Percentiles rank a stretch among this genome's conserved stretches.
Conservation (phyloP, 2,797 vertebrate genomes). For the Ptychadena robeensis region DNA sequence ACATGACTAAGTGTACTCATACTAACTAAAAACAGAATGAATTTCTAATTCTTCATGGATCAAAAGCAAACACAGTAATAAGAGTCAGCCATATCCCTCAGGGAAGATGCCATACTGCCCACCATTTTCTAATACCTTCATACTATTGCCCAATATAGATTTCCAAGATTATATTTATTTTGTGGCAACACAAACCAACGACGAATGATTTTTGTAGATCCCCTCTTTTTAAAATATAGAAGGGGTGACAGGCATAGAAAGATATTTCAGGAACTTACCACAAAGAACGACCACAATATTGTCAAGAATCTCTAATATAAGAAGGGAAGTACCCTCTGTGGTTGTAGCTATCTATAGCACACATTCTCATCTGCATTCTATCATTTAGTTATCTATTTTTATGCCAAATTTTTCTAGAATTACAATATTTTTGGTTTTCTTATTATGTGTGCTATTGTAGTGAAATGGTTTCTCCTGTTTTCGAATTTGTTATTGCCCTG, state of each 20-base stretch:
- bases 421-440: not conserved
- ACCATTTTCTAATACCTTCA: not conserved
- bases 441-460: too few relatives aligned
- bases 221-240: not conserved
- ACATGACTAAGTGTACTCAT: too few relatives aligned
- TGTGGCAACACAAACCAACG: not conserved
- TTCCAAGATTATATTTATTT: not conserved
- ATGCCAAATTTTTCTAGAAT: not conserved
- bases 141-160: not conserved
- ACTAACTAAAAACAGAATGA: too few relatives aligned
- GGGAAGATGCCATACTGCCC: too few relatives aligned
- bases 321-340: constrained; percentile 19
- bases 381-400: constrained; percentile 8
- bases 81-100: too few relatives aligned
- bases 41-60: too few relatives aligned
- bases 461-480: too few relatives aligned
- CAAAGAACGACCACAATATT: constrained; percentile 1
- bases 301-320: not conserved
- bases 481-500: too few relatives aligned
- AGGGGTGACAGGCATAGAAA: constrained; percentile 3
- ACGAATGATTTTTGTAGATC: not conserved
- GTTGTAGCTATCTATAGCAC: not conserved
- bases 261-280: constrained; percentile 18
- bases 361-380: constrained; percentile 18
- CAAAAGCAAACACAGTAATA: too few relatives aligned